These are phyloP conservation scores for Gopherus flavomarginatus DNA, from an alignment of 2,113 vertebrate genomes.

Conservation along the genomic window DNA sequence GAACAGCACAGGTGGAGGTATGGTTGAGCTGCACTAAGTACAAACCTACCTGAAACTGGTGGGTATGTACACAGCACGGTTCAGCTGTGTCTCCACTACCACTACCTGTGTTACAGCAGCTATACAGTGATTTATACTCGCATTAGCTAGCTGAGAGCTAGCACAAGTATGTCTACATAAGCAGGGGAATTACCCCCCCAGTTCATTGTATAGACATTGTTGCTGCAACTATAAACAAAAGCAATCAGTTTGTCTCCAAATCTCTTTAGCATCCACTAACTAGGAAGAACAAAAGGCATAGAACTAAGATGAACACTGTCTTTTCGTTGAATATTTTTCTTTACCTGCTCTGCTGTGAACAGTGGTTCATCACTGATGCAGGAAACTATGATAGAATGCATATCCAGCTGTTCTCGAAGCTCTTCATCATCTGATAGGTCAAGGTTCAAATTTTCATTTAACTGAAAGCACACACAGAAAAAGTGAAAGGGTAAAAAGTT, in stretches of 20 bases:
- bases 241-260: neutral
- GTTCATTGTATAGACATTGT: neutral
- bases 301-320: neutral
- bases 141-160: neutral
- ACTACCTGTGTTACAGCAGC: neutral
- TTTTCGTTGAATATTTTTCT: neutral
- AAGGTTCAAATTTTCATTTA: slow-evolving; percentile 86
- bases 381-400: slow-evolving; percentile 98
- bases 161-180: neutral
- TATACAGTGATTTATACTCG: neutral
- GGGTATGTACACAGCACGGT: neutral
- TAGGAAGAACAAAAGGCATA: neutral
- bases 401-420: slow-evolving; percentile 95
- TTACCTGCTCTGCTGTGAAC: slow-evolving; percentile 96
- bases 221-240: neutral
- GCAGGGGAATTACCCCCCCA: neutral
- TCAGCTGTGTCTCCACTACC: neutral
- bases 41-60: neutral
- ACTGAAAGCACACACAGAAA: slow-evolving; percentile 68
- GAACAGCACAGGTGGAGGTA: neutral
- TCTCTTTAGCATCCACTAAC: neutral
- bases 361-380: slow-evolving; percentile 94
- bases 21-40: neutral
- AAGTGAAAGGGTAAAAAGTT: neutral
- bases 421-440: slow-evolving; percentile 97